Evolutionary conservation across 2,113 vertebrate species (phyloP).

Genomic region (Tricholaema leucomelas): DNA sequence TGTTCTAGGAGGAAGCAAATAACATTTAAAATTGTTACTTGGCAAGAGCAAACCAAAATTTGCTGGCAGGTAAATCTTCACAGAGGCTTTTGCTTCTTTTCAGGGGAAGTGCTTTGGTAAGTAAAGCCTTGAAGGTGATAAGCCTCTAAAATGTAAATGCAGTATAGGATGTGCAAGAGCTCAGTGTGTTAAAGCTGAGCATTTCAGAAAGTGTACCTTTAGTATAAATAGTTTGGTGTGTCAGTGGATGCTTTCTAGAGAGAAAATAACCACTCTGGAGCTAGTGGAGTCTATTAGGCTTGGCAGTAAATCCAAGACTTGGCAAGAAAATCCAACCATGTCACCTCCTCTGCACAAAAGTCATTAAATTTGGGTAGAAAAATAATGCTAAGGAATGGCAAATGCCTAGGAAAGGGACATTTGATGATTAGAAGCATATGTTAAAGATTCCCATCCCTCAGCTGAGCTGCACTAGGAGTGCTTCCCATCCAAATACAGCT

Average conservation of each 20-base stretch:
- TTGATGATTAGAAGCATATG: neutral
- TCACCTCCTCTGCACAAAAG: neutral
- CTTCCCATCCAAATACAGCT: neutral
- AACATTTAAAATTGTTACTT: neutral
- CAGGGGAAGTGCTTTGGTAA: neutral
- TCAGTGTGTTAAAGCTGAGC: neutral
- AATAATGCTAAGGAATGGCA: neutral
- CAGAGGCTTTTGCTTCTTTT: neutral
- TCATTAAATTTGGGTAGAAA: neutral
- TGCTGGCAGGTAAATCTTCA: neutral
- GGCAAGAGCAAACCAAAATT: neutral
- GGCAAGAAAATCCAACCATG: neutral
- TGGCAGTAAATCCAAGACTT: neutral
- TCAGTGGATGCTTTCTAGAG: neutral
- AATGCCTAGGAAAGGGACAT: neutral
- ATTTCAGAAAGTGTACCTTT: neutral
- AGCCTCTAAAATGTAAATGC: neutral
- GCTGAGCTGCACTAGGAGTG: neutral
- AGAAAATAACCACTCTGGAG: neutral
- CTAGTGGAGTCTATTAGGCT: neutral
- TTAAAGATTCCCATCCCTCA: neutral
- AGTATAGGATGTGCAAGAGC: neutral
- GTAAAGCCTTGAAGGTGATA: neutral
- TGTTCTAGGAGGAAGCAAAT: slow-evolving; percentile 59
- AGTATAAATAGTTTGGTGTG: neutral